Percentiles rank a stretch among this genome's conserved stretches.
phyloP scores from a whole-genome alignment of 2,113 vertebrate species.

The Paradoxurus hermaphroditus region DNA sequence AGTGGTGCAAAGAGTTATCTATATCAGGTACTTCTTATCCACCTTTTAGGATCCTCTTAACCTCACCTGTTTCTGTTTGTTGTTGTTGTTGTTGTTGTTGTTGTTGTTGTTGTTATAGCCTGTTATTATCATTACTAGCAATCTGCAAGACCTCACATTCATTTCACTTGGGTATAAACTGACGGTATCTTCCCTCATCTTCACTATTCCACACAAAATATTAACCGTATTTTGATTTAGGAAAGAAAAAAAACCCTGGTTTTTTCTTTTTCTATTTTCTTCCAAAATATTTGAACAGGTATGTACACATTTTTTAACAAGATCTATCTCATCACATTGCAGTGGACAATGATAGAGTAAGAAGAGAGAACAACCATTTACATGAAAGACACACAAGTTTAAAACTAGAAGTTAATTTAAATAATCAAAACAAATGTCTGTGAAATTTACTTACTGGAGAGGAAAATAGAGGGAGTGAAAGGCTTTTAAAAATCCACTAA shows the following conservation, averaged over 20 bases:
- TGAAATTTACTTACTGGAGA: neutral
- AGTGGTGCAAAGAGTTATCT: neutral
- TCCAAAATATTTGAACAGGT: neutral
- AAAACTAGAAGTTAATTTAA: neutral
- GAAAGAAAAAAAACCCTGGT: neutral
- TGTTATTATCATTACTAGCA: neutral
- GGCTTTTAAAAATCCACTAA: neutral
- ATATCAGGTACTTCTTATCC: neutral
- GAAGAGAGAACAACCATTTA: neutral
- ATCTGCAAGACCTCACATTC: neutral
- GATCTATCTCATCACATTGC: neutral
- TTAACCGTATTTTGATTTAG: neutral
- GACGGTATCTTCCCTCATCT: neutral
- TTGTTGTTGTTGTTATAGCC: neutral
- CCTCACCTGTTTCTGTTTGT: neutral
- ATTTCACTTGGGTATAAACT: neutral
- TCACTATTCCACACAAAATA: neutral
- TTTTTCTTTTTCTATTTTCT: neutral
- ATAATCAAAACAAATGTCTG: neutral
- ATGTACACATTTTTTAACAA: neutral
- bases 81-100: neutral
- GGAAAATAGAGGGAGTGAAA: neutral
- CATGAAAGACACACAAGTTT: neutral
- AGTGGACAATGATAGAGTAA: neutral
- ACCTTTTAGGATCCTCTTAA: neutral